These are phyloP conservation scores for Temnothorax nylanderi DNA, from an alignment of 1,140 invertebrate species.

Conservation along the genomic window DNA sequence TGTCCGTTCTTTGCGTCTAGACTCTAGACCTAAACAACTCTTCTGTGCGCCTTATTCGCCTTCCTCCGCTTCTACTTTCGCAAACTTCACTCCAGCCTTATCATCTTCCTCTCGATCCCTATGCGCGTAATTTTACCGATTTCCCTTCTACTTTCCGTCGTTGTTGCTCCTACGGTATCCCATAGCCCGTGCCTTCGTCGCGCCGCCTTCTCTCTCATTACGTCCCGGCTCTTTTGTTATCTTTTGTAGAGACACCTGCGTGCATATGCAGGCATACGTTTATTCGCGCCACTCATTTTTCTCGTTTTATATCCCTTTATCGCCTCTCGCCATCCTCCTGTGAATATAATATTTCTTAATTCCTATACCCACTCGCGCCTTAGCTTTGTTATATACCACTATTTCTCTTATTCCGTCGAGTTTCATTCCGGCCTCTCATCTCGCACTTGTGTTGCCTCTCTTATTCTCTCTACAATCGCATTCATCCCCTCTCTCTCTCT, in stretches of 20 bases:
- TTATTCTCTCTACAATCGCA: neutral
- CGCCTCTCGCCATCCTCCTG: slow-evolving; percentile 7
- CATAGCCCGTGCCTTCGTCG: neutral
- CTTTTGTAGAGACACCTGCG: slow-evolving; percentile 46
- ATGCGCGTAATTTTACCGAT: slow-evolving; percentile 48
- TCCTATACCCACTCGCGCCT: slow-evolving; percentile 19
- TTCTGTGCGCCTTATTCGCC: neutral
- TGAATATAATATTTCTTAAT: slow-evolving; percentile 63
- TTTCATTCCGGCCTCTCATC: slow-evolving; percentile 17
- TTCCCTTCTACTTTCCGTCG: slow-evolving; percentile 15
- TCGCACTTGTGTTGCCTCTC: neutral
- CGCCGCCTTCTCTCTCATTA: slow-evolving; percentile 51
- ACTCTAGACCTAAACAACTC: slow-evolving; percentile 7
- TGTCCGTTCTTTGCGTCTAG: neutral
- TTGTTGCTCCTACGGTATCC: slow-evolving; percentile 29
- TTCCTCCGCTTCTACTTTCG: neutral
- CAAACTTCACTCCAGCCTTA: slow-evolving; percentile 24
- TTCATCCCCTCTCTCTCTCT: neutral
- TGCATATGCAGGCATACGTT: slow-evolving; percentile 47
- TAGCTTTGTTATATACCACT: slow-evolving; percentile 41
- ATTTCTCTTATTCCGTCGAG: slow-evolving; percentile 44
- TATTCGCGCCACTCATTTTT: slow-evolving; percentile 51
- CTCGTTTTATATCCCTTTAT: slow-evolving; percentile 53
- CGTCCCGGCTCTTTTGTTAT: slow-evolving; percentile 46
- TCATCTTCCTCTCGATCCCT: slow-evolving; percentile 52